These are phyloP conservation scores for Ursus arctos DNA, from an alignment of 2,113 vertebrate genomes.

Conservation along the genomic window DNA sequence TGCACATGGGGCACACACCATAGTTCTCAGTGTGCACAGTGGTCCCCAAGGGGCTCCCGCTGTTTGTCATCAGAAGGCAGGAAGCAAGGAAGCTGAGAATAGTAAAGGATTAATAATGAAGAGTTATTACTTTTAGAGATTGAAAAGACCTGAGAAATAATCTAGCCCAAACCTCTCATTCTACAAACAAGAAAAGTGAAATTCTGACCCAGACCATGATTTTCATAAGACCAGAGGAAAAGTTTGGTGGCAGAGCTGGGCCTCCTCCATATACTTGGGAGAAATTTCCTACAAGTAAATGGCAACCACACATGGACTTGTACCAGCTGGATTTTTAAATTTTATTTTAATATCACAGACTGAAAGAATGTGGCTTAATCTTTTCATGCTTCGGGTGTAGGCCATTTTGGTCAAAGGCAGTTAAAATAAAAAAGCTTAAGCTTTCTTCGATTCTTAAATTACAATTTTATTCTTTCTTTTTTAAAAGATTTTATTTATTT, in stretches of 20 bases:
- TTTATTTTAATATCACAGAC: conserved; percentile 18
- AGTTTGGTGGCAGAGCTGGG: not conserved
- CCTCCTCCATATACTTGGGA: not conserved
- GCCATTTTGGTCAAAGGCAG: conserved; percentile 49
- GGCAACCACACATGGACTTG: not conserved
- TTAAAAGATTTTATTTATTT: not conserved
- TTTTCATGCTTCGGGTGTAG: not conserved
- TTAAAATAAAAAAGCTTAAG: not conserved
- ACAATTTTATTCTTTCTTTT: no score
- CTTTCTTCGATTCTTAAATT: not conserved
- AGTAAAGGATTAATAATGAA: not conserved
- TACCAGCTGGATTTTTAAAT: not conserved
- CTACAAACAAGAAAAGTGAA: not conserved
- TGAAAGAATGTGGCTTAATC: conserved; percentile 32
- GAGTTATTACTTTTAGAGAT: not conserved
- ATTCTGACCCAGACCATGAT: not conserved
- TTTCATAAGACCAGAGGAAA: not conserved
- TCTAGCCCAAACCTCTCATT: not conserved
- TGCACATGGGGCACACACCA: accelerated
- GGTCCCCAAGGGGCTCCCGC: accelerated
- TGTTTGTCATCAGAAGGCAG: not conserved
- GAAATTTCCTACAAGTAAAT: not conserved
- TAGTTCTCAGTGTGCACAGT: not conserved
- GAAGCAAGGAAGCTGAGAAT: not conserved
- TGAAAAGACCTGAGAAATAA: not conserved